These are phyloP conservation scores for Ooceraea biroi DNA, from an alignment of 1,140 invertebrate genomes.

Conservation along the genomic window DNA sequence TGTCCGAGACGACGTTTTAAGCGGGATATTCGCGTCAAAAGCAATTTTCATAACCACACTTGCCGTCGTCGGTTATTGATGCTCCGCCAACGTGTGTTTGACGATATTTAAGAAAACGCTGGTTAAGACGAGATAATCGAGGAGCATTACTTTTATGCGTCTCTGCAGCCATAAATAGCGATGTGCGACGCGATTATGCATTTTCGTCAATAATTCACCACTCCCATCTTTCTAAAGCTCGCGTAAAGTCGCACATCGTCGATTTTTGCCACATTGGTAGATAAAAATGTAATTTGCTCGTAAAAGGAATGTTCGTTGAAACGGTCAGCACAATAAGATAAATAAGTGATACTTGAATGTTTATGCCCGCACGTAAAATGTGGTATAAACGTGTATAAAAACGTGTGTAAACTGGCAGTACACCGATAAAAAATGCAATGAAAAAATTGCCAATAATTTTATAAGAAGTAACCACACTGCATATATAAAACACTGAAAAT, in stretches of 20 bases:
- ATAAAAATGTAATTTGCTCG: slow-evolving; percentile 46
- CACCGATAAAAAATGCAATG: background rate
- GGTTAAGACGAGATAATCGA: slow-evolving; percentile 50
- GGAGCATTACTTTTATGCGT: slow-evolving; percentile 42
- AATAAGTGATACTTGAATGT: background rate
- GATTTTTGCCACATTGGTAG: slow-evolving; percentile 27
- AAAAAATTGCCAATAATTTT: slow-evolving; percentile 47
- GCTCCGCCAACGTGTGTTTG: slow-evolving; percentile 49
- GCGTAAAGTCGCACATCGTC: slow-evolving; percentile 29
- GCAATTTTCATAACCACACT: slow-evolving; percentile 56
- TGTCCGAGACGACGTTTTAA: slow-evolving; percentile 35
- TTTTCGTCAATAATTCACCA: slow-evolving; percentile 36
- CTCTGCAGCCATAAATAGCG: slow-evolving; percentile 52
- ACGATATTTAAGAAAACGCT: slow-evolving; percentile 59
- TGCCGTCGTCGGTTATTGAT: slow-evolving; percentile 44
- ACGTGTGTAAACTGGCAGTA: slow-evolving; percentile 10
- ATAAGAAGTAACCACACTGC: background rate
- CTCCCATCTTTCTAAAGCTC: background rate
- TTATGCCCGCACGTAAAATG: slow-evolving; percentile 46
- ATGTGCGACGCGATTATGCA: slow-evolving; percentile 21
- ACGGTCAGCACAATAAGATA: slow-evolving; percentile 9
- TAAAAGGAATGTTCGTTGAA: background rate
- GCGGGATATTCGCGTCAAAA: slow-evolving; percentile 52
- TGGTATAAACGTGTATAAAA: slow-evolving; percentile 24
- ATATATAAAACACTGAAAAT: no score